Base-by-base conservation (phyloP, 2,888 invertebrate genomes). In the Polymixis lichenea region DNA sequence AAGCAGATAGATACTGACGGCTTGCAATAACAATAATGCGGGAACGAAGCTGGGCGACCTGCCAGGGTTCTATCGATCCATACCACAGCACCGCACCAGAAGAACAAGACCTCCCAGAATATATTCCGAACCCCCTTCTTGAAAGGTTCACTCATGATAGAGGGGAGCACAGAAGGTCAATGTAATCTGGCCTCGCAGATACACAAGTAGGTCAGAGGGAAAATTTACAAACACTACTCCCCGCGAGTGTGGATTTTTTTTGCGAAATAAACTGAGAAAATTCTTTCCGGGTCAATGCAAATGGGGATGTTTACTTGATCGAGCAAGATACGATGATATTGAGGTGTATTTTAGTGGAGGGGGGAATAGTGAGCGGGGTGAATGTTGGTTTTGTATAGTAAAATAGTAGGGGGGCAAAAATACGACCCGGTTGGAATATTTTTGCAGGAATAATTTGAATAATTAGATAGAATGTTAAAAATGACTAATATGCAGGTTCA, bases 1-100 rank as follows among this genome's bases (percentile, higher is more conserved):
- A 94, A 95, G 93, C 92, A 91, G 91, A 94, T 93, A 94, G 95
- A 95, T 94, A 94, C 93, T 91, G 94, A 93, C 93, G 93, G 92
- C 91, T 93, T 92, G 95, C 95, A 95, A 96, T 96, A 96, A 96
- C 96, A 96, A 96, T 96, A 96, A 96, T 95, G 96, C 93, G 95
- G 95, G 93, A 92, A 92, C 94, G 94, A 91, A 93, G 94, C 94
- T 95, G 95, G 96, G 96, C 96, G 95, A 95, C 95, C 95, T 96
- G 96, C 96, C 96, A 96, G 96, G 93, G 91, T 93, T 91, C 93
- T 95, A 96, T 96, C 95, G 96, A 96, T 96, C 95, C 93, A 88
- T 88, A 89, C 90, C 90, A 90, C 89, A 89, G 90, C 90, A 91
- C 91, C 91, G 87, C 90, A 91, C 96, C 95, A 95, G 85, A 83